Evolutionary conservation across 2,113 vertebrate species (phyloP), one percentile per base, ranked within the genome.

Genomic region (Tragelaphus scriptus): DNA sequence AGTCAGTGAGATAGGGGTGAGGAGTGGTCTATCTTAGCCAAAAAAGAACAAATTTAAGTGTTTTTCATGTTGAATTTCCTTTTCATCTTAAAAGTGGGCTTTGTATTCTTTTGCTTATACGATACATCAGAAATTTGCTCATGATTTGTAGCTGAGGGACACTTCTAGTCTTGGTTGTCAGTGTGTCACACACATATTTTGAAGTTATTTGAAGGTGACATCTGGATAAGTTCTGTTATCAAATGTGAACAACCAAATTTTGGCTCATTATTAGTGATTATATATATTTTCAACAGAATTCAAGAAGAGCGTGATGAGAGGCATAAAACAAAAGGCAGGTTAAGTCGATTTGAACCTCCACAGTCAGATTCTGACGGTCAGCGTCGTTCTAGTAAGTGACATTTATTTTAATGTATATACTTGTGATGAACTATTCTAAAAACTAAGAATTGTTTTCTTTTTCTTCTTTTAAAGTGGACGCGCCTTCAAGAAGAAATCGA

Each of bases 271-370:
- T 88, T 96, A 56, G 6, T 97, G 80, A 87, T 0, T 3, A 59
- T 97, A 88, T 96, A 94, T 96, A 16, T 97, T 97, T 98, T 97
- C 53, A 82, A 71, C 98, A 99, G 99, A 98, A 99, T 99, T 98
- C 99, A 99, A 98, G 99, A 99, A 98, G 99, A 99, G 61, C 99
- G 99, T 93, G 99, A 99, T 98, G 99, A 99, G 98, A 99, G 99
- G 75, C 99, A 99, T 98, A 99, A 99, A 99, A 98, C 99, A 98
- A 99, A 99, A 99, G 99, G 99, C 95, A 99, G 99, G 97, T 99
- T 99, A 97, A 99, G 99, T 99, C 99, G 99, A 61, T 99, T 99
- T 97, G 99, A 99, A 94, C 99, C 99, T 19, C 99, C 99, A 36
- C 99, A 99, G 85, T 99, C 99, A 13, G 99, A 99, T 96, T 97